Percentiles rank a stretch among this genome's conserved stretches.
These are phyloP conservation scores for Myzus persicae DNA, from an alignment of 1,140 invertebrate genomes.

Conservation along the genomic window DNA sequence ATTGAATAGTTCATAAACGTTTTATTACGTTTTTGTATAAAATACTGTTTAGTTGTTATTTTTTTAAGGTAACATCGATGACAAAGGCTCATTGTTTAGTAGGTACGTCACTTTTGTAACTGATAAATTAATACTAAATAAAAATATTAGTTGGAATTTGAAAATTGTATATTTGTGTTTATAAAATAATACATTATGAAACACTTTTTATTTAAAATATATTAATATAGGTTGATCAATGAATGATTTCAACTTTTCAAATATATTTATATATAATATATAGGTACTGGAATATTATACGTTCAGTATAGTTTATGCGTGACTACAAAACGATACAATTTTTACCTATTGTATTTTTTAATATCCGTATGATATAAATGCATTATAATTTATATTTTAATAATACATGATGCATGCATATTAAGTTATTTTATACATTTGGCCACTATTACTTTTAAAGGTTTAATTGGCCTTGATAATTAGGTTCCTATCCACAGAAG, in stretches of 20 bases:
- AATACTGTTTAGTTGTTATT: not conserved
- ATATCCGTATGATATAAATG: not conserved
- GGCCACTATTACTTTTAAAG: not conserved
- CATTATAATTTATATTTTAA: not conserved
- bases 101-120: too few species aligned
- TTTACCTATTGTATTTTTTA: conserved; percentile 16
- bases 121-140: too few species aligned
- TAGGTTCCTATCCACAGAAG: not conserved
- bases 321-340: too few species aligned
- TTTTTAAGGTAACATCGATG: not conserved
- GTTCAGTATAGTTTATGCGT: not conserved
- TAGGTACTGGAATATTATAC: too few species aligned
- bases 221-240: not conserved
- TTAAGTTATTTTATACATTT: not conserved
- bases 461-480: conserved; percentile 14
- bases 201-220: not conserved
- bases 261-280: not conserved
- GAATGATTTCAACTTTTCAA: not conserved
- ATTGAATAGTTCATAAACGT: not conserved
- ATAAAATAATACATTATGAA: not conserved
- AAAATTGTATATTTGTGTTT: not conserved
- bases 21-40: not conserved
- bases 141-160: too few species aligned
- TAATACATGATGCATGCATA: not conserved
- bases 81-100: not conserved